Evolutionary conservation across 1,140 invertebrate genomes (phyloP).

Genomic region (Eulimnadia texana): DNA sequence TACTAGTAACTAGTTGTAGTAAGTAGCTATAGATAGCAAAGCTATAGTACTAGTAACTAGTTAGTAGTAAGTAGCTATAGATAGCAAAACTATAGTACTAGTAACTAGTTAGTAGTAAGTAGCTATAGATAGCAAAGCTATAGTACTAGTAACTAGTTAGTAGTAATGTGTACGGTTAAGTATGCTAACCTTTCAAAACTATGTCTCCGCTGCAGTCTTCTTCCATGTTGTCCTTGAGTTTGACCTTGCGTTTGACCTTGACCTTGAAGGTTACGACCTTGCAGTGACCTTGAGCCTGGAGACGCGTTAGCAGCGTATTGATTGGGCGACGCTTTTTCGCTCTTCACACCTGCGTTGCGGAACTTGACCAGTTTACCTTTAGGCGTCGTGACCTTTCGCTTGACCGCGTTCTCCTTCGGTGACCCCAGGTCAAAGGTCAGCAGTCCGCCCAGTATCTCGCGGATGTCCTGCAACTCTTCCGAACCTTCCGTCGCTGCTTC

Average conservation of each 20-base stretch:
- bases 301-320: no score
- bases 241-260: conserved; percentile 3
- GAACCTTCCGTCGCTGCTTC: not conserved
- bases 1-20: no score
- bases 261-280: no score
- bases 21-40: no score
- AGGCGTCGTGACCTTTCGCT: not conserved
- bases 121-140: no score
- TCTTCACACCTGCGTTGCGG: not conserved
- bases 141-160: no score
- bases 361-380: not conserved
- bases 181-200: conserved; percentile 11
- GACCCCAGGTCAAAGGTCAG: not conserved
- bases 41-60: no score
- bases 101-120: no score
- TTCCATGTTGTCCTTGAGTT: not conserved
- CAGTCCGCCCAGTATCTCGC: not conserved
- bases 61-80: no score
- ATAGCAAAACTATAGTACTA: no score
- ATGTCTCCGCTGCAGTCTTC: conserved; percentile 7
- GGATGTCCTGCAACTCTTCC: not conserved
- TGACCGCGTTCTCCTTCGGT: not conserved
- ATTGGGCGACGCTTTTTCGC: not conserved
- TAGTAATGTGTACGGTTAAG: no score
- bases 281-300: no score